A percentile compares a stretch with the other conserved stretches of the same genome.
Evolutionary conservation across 2,113 vertebrate species (phyloP).

Genomic region (Cyanocitta stelleri): DNA sequence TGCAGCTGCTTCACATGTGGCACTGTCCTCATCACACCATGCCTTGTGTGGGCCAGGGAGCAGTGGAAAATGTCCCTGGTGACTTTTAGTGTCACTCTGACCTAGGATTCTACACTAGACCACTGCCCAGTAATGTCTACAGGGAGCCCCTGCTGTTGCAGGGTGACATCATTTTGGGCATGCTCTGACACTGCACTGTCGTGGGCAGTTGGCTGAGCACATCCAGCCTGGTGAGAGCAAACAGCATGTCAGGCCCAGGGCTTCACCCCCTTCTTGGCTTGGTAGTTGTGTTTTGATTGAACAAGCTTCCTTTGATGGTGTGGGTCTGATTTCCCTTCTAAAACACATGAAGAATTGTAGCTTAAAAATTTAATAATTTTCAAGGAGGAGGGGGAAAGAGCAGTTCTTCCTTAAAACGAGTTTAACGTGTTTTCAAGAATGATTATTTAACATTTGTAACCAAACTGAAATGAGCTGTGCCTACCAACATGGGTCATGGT

Average conservation of each 20-base stretch:
- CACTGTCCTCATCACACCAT: not conserved
- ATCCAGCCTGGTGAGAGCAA: not conserved
- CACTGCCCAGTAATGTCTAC: too few species aligned
- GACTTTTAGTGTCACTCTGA: not conserved
- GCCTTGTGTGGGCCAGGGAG: accelerated
- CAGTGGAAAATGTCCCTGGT: not conserved
- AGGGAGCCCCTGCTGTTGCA: not conserved
- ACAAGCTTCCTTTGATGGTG: not conserved
- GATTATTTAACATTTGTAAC: not conserved
- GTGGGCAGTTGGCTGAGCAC: not conserved
- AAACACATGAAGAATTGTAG: not conserved
- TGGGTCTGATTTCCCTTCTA: not conserved
- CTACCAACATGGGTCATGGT: not conserved
- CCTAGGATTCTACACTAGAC: too few species aligned
- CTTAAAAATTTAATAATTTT: not conserved
- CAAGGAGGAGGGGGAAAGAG: not conserved
- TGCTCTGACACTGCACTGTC: accelerated
- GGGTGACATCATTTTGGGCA: not conserved
- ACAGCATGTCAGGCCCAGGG: not conserved
- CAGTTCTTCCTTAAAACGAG: not conserved
- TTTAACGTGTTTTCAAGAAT: not conserved
- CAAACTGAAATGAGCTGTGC: not conserved
- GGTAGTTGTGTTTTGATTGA: not conserved
- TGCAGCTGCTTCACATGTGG: not conserved
- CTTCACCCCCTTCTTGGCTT: not conserved